Base-by-base conservation (phyloP, 1,140 invertebrate species). In the Phenacoccus solenopsis region DNA sequence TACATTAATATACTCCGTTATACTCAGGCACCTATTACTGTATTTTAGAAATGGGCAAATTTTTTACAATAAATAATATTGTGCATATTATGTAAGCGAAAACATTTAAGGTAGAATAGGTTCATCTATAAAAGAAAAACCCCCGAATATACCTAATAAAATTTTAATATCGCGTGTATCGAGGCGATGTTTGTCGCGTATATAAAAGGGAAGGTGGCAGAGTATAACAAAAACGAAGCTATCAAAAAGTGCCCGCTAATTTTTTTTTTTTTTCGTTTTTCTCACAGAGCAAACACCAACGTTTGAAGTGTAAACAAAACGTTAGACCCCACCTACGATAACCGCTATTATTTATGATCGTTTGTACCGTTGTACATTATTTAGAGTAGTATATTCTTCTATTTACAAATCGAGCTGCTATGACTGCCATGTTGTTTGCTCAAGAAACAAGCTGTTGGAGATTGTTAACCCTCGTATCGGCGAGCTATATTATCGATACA, bases 291-390 rank as follows among this genome's bases (percentile, higher is more conserved):
- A 49, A 49, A 49, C 38, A 49, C 38, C 38, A 49, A 49, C 38
- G 38, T 49, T 49, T 49, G 20, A 49, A 49, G 38, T 49, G 38
- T 49, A 49, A 49, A 49, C 38, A 49, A 49, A 49, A 49, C 20
- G 38, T 49, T 49, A 49, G 16, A 49, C 38, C 38, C 38, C 38
- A 49, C 38, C 38, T 49, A 49, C 38, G 20, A 49, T 49, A 49
- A 49, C 38, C 38, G 38, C 38, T 49, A 49, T 49, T 49, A 49
- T 49, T 49, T 49, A 49, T 49, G 38, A 49, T 49, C 38, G 38
- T 49, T 49, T 49, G 38, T 49, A 49, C 38, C 38, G 38, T 49
- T 49, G 38, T 49, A 49, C 38, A 49, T 49, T 49, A 49, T 49
- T 49, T 49, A 49, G 38, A 9, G 38, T 49, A 9, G 38, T 49